phyloP scores from a whole-genome alignment of 2,113 vertebrate genomes.

The Donacobius atricapilla region DNA sequence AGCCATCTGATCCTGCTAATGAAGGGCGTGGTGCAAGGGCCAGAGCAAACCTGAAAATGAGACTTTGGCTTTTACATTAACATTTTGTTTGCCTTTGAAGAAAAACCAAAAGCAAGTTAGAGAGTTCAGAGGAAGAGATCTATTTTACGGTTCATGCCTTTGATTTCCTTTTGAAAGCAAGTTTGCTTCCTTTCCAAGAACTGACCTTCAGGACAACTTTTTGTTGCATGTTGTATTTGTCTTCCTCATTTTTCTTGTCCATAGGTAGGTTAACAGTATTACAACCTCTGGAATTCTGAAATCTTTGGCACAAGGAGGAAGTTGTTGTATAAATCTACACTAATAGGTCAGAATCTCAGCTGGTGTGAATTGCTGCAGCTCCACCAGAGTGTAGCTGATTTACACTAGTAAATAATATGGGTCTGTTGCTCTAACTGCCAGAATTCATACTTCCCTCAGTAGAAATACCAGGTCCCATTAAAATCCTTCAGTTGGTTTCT shows the following conservation, averaged over 20 bases:
- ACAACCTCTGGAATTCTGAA: background rate
- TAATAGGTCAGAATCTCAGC: background rate
- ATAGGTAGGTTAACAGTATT: background rate
- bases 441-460: conserved; percentile 5
- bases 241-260: background rate
- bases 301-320: background rate
- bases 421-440: background rate
- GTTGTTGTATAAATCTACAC: background rate
- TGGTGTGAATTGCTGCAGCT: background rate
- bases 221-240: background rate
- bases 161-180: background rate
- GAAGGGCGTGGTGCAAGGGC: background rate
- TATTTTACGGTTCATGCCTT: background rate
- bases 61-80: background rate
- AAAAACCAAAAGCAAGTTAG: background rate
- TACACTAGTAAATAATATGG: background rate
- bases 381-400: background rate
- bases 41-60: background rate
- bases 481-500: conserved; percentile 32
- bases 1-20: background rate
- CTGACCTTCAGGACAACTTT: background rate
- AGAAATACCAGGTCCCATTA: conserved; percentile 31
- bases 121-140: background rate
- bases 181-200: background rate
- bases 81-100: background rate